These are phyloP conservation scores for Rhinolophus sinicus DNA, from an alignment of 2,113 vertebrate genomes.

Conservation along the genomic window DNA sequence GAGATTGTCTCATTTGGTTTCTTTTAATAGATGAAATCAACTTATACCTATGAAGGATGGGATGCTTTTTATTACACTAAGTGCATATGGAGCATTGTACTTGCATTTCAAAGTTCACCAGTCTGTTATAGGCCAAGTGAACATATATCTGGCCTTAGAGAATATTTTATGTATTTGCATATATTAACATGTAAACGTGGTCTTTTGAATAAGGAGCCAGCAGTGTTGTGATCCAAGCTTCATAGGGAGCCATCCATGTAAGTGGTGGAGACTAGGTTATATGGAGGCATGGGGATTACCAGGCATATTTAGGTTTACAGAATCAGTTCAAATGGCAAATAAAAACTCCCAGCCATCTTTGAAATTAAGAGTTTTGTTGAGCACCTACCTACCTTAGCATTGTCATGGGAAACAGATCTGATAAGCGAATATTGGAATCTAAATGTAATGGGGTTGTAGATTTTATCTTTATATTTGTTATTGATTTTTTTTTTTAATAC, in stretches of 20 bases:
- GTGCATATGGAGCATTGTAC: background rate
- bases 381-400: background rate
- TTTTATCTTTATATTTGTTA: slow-evolving; percentile 34
- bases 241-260: background rate
- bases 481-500: background rate
- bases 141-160: background rate
- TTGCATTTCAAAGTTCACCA: background rate
- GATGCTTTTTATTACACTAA: background rate
- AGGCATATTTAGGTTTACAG: background rate
- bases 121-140: background rate
- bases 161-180: background rate
- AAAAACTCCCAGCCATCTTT: background rate
- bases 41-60: background rate
- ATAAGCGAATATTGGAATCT: background rate
- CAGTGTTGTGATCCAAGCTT: background rate
- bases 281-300: background rate
- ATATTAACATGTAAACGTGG: background rate
- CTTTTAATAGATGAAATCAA: background rate
- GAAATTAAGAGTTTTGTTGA: background rate
- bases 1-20: background rate
- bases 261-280: background rate
- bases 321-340: background rate
- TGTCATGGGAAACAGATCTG: background rate
- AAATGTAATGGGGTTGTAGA: background rate
- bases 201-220: background rate